Base-by-base conservation (phyloP, 2,888 invertebrate species). In the Neoaliturus tenellus region DNA sequence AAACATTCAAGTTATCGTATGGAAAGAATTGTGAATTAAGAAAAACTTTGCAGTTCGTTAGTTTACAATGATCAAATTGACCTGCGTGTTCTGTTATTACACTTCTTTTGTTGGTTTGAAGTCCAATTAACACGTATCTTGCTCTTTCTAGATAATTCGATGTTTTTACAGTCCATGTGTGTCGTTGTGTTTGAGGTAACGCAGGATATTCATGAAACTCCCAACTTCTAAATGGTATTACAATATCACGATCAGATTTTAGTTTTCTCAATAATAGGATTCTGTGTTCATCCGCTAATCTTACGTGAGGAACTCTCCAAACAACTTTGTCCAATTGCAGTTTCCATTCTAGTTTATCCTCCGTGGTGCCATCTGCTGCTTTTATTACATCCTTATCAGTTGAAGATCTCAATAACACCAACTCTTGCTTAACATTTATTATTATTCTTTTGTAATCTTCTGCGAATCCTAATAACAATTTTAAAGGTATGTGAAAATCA, bases 371-470 rank as follows among this genome's bases (percentile, higher is more conserved):
- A 6, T n/a, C 17, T 20, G 75, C 17, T 10, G 51, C 73, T 33
- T 85, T 20, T 17, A 89, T 82, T 67, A 87, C 86, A 86, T 90
- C 89, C 4, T 86, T 48, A 81, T 89, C 88, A 12, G 85, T 87
- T 23, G 86, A 88, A 48, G 88, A 86, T 84, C 90, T 86, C 28
- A 88, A 87, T 20, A 90, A 83, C 67, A 84, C 71, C 4, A 85
- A 80, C 86, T 91, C 90, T 88, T 90, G 90, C 87, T 89, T 89
- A 82, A 88, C 88, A 86, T 90, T 90, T 0, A 90, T 85, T 81
- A 90, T 87, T 75, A 90, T 88, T 87, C 89, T 89, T 44, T 88
- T 88, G 84, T 89, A 90, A 86, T 90, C 89, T 86, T 90, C 89
- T 51, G 88, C 88, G 86, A 90, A 90, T 3, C 89, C 90, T 20